Percentiles rank a stretch among this genome's conserved stretches.
These are phyloP conservation scores for Thalpophila matura DNA, from an alignment of 2,888 invertebrate genomes.

Conservation along the genomic window DNA sequence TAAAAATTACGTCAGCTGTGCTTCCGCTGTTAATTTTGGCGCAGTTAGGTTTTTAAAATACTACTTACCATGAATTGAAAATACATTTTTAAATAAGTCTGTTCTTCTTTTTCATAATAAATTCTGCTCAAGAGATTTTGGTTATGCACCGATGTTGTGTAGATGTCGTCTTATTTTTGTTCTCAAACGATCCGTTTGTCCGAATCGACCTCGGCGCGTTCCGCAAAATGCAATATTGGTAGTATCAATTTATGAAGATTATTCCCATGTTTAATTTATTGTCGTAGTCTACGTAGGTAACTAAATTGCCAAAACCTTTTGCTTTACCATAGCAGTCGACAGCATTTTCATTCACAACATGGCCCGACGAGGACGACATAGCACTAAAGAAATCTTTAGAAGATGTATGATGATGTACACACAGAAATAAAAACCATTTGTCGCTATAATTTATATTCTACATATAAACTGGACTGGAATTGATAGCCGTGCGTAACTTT, in stretches of 20 bases:
- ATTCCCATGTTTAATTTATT: background rate
- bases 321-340: background rate
- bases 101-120: background rate
- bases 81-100: background rate
- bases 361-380: too few relatives aligned
- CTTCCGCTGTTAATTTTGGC: slow-evolving; percentile 59
- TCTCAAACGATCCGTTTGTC: slow-evolving; percentile 61
- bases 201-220: slow-evolving; percentile 64
- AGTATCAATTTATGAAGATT: slow-evolving; percentile 14
- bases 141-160: background rate
- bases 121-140: background rate
- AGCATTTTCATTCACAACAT: too few relatives aligned
- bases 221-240: slow-evolving; percentile 42
- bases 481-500: too few relatives aligned
- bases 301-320: background rate
- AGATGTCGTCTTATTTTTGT: slow-evolving; percentile 61
- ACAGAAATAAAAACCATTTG: too few relatives aligned
- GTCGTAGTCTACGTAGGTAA: too few relatives aligned
- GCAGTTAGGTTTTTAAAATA: slow-evolving; percentile 42
- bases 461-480: too few relatives aligned
- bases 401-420: too few relatives aligned
- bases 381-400: too few relatives aligned
- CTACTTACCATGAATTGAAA: slow-evolving; percentile 18
- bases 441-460: too few relatives aligned
- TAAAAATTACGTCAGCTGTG: slow-evolving; percentile 62